Evolutionary conservation across 2,888 invertebrate species (phyloP).

Genomic region (Onchidella celtica): DNA sequence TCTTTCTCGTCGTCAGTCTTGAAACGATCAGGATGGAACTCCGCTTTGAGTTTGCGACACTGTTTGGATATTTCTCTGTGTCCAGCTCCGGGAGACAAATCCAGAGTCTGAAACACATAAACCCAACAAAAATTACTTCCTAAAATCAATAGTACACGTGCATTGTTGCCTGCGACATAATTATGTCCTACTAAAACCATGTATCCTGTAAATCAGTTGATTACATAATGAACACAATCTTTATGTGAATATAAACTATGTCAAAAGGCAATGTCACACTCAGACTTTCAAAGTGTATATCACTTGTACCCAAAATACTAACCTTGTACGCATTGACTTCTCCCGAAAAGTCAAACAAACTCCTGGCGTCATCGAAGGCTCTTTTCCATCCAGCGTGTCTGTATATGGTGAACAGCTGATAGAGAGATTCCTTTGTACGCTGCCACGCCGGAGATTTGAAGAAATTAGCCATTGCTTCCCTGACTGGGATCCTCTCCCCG

Average conservation of each 20-base stretch:
- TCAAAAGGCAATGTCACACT: too few species aligned
- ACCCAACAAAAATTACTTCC: too few species aligned
- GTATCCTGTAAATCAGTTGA: too few species aligned
- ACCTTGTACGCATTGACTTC: constrained; percentile 88
- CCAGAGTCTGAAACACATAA: constrained; percentile 84
- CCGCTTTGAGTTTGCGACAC: constrained; percentile 90
- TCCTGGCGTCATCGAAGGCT: constrained; percentile 92
- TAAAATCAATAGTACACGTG: too few species aligned
- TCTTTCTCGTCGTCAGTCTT: constrained; percentile 73
- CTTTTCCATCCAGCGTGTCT: constrained; percentile 93
- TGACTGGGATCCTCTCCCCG: constrained; percentile 87
- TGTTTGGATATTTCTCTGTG: constrained; percentile 87
- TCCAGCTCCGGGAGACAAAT: constrained; percentile 88
- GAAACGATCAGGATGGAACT: constrained; percentile 95
- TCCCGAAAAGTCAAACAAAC: constrained; percentile 93
- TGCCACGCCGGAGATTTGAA: constrained; percentile 88
- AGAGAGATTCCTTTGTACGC: constrained; percentile 85
- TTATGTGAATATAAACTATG: too few species aligned
- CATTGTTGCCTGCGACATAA: too few species aligned
- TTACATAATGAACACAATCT: too few species aligned
- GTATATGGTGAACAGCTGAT: constrained; percentile 89
- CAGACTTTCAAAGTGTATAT: constrained; percentile 87
- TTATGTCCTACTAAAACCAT: too few species aligned
- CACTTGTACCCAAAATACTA: constrained; percentile 31
- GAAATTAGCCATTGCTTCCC: constrained; percentile 93